Evolutionary conservation across 2,888 invertebrate genomes (phyloP).

Genomic region (Anarsia innoxiella): DNA sequence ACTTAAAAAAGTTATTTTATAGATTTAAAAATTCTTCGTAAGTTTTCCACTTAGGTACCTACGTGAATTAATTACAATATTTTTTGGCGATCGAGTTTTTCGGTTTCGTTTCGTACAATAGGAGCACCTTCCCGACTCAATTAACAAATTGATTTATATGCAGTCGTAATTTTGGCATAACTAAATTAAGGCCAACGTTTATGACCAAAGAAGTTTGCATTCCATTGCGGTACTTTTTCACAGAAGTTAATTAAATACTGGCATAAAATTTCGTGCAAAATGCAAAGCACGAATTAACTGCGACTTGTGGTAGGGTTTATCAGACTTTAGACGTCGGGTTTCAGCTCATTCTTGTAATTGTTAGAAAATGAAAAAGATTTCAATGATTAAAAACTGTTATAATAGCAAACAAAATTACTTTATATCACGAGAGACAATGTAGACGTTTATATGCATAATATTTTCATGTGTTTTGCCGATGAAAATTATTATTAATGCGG

Average conservation of each 20-base stretch:
- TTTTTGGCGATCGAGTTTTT: slow-evolving; percentile 10
- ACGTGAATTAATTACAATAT: too few relatives aligned
- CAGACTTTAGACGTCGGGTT: slow-evolving; percentile 12
- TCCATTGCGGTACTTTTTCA: slow-evolving; percentile 42
- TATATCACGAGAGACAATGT: too few relatives aligned
- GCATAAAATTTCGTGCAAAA: slow-evolving; percentile 56
- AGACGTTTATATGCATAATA: too few relatives aligned
- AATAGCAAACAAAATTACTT: too few relatives aligned
- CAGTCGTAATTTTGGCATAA: slow-evolving; percentile 14
- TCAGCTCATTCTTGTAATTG: slow-evolving; percentile 7
- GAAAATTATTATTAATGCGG: too few relatives aligned
- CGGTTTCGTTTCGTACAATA: slow-evolving; percentile 8
- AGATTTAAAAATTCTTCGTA: too few relatives aligned
- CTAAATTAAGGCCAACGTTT: slow-evolving; percentile 24
- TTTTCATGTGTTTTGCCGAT: too few relatives aligned
- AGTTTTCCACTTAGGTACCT: too few relatives aligned
- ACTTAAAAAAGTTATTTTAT: too few relatives aligned
- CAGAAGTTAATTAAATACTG: slow-evolving; percentile 55
- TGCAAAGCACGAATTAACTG: slow-evolving; percentile 43
- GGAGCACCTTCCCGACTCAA: slow-evolving; percentile 7
- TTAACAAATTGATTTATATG: slow-evolving; percentile 7
- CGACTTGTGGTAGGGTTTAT: slow-evolving; percentile 26
- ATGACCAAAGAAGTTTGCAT: slow-evolving; percentile 35
- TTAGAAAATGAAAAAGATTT: slow-evolving; percentile 1
- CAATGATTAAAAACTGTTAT: slow-evolving; percentile 3